These are phyloP conservation scores for Hippocampus mohnikei DNA, from an alignment of 2,113 vertebrate genomes.

Conservation along the genomic window DNA sequence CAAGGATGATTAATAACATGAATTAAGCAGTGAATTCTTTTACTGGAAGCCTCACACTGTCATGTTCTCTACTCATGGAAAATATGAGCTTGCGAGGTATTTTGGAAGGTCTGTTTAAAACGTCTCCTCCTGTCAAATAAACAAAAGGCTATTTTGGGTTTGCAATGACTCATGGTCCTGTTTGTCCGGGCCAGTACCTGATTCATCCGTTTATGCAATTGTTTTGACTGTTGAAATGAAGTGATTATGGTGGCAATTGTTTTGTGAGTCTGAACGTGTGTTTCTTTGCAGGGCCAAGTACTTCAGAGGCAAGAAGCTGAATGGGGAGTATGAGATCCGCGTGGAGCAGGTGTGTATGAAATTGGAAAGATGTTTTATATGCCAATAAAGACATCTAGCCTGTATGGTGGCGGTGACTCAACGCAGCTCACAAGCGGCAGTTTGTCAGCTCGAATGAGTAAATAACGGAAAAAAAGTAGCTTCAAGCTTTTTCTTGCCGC, in stretches of 20 bases:
- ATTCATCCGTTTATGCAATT: not conserved
- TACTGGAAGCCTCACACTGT: not conserved
- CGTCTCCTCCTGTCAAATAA: conserved; percentile 50
- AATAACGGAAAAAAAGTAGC: not conserved
- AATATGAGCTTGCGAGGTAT: conserved; percentile 48
- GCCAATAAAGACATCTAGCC: not conserved
- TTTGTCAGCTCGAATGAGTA: not conserved
- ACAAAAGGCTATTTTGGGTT: conserved; percentile 53
- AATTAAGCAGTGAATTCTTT: too few relatives aligned
- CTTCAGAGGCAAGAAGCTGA: conserved; percentile 90
- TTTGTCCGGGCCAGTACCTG: conserved; percentile 11
- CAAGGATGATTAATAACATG: conserved; percentile 1
- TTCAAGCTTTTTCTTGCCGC: not conserved
- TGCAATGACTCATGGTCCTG: conserved; percentile 33
- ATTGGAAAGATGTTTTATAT: not conserved
- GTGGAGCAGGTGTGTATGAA: conserved; percentile 85
- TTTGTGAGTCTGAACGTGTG: not conserved
- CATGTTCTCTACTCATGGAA: conserved; percentile 45
- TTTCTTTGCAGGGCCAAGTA: conserved; percentile 82
- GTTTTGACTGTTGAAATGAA: not conserved
- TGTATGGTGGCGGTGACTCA: not conserved
- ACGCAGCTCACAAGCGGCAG: not conserved
- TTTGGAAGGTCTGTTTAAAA: conserved; percentile 46
- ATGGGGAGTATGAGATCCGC: conserved; percentile 89
- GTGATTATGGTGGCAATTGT: not conserved